Evolutionary conservation across 2,888 invertebrate genomes (phyloP), one percentile per base, ranked within the genome.

Genomic region (Epinotia brunnichana): DNA sequence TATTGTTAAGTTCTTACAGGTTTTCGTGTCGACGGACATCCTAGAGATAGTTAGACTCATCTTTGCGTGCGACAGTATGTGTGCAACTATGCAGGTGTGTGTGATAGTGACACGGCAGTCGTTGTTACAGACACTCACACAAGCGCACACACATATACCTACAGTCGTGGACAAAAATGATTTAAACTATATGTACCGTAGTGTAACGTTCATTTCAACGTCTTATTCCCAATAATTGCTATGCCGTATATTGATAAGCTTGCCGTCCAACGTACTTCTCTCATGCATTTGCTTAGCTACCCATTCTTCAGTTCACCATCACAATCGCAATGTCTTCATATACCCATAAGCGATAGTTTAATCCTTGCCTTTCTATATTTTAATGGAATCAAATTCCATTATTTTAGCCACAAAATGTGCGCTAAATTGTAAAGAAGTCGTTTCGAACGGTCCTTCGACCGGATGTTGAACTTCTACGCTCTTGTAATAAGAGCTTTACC

Each of bases 381-480:
- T 76, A 79, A 79, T 81, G 90, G 89, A 90, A 90, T 90, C 5
- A 83, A 86, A 90, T 90, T 90, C 88, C 90, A 83, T 73, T 76
- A 74, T 1, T 76, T 70, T 75, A 67, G 73, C 72, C 74, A 77
- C 68, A 74, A 62, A 68, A 57, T 70, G 62, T 68, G 76, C 71
- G 77, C 79, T 75, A 66, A 19, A 48, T n/a, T 56, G 21, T 56
- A 72, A 29, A 67, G 51, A 61, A 70, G 61, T 70, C 51, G n/a
- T 29, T 59, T 67, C 56, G 9, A 54, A 44, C 39, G 72, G 41
- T 73, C 68, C 69, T 29, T 21, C 48, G 29, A 48, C 21, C 17
- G 39, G 35, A 51, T 48, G 63, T 48, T 77, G 75, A 74, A 74
- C 75, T 78, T 77, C 54, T 61, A 41, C 56, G 61, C 74, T 71